Evolutionary conservation across 2,113 vertebrate genomes (phyloP), one percentile per base, ranked within the genome.

Genomic region (Talpa occidentalis): DNA sequence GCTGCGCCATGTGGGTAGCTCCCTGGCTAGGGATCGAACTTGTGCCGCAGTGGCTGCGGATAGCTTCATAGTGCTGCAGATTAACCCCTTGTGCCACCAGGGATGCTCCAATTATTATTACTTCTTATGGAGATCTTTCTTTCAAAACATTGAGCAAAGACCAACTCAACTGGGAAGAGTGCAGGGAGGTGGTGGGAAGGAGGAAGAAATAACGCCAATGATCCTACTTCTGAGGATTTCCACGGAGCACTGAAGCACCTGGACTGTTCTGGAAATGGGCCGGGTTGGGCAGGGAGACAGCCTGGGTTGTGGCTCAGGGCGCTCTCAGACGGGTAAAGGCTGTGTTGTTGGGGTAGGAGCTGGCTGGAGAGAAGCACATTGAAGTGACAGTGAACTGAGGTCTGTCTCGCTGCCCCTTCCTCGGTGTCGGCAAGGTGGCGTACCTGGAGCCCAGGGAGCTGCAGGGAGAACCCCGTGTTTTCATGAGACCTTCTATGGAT

Each of bases 251-350:
- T 44, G 32, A 67, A 66, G 12, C 62, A 56, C 40, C 12, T 42
- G 59, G 40, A 30, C 16, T 30, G 47, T 66, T 90, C 83, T 40
- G 52, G 70, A 93, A 88, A 80, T 15, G 92, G 44, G 12, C 6
- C 42, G 40, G 14, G 5, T 24, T 28, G 15, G 73, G 30, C 73
- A 60, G 19, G 17, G 30, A 32, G 54, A 28, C 67, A 69, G 21
- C 32, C 5, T 52, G 47, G 86, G 76, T 60, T 60, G 1, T 5
- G 6, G 16, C 21, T 9, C 22, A 59, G 56, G 22, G 56, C 56
- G 86, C 80, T 93, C 74, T 79, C 26, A 76, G 69, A 66, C 49
- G 66, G n/a, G n/a, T 49, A 94, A 95, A 88, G 74, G 19, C 42
- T 21, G 49, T 56, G n/a, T 47, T 95, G 81, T 93, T 22, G 35